Evolutionary conservation across 2,113 vertebrate species (phyloP), one percentile per base, ranked within the genome.

Genomic region (Microcebus jonahi): DNA sequence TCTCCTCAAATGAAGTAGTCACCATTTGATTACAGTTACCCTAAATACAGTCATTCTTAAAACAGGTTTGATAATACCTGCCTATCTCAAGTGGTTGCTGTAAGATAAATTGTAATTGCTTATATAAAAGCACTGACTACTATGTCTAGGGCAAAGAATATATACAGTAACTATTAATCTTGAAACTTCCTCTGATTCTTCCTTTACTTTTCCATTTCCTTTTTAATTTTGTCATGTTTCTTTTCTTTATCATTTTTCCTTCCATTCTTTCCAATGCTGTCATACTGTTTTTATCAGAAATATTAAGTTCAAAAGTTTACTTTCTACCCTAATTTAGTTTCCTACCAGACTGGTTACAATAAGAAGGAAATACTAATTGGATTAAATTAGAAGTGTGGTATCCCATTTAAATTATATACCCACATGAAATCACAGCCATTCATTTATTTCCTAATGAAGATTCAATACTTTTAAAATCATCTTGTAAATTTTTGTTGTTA

Each of bases 1-100:
- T 96, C 31, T 95, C 73, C 29, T 90, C 86, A 68, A 94, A 97
- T 84, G 55, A 76, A 73, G 27, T 83, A 45, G 23, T 50, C 67
- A 82, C 23, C 42, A 36, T 76, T 55, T 23, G 34, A 21, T 65
- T 25, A 59, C 0, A 31, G 34, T 80, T 57, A 53, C 6, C 7
- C 13, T 17, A 39, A 89, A 1, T 50, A 70, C 8, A 77, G 4
- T 70, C 50, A 94, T 53, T 88, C 76, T n/a, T 9, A 48, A 67
- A 92, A 31, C 17, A 91, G 20, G 25, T 27, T 21, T 93, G 23
- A 31, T 68, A 39, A 21, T 6, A 48, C 15, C 57, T 12, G 2
- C 10, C 5, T 95, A 14, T 8, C 3, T 81, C 8, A 45, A 31
- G 34, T 77, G 50, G 18, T 39, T 70, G 55, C 42, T 45, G 1